Evolutionary conservation across 2,113 vertebrate genomes (phyloP).

Genomic region (Elephantulus edwardii): DNA sequence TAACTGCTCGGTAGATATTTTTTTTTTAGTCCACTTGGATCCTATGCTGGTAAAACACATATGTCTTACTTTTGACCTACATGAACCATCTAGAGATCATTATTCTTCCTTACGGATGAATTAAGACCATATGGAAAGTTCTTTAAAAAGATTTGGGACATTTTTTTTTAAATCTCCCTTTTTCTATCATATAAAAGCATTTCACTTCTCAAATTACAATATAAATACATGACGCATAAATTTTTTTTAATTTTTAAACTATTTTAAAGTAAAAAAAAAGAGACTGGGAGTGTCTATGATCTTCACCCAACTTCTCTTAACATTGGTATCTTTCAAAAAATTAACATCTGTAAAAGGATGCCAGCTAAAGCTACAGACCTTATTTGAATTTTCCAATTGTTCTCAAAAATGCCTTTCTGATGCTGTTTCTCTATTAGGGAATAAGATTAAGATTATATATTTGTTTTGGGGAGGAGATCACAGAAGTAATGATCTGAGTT

Average conservation of each 20-base stretch:
- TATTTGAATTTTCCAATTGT: not conserved
- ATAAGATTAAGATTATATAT: not conserved
- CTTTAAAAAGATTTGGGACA: not conserved
- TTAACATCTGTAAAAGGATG: not conserved
- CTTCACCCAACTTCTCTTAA: not conserved
- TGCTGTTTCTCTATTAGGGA: not conserved
- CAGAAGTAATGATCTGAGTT: not conserved
- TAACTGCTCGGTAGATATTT: no score
- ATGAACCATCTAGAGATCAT: not conserved
- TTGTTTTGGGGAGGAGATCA: not conserved
- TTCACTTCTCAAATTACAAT: not conserved
- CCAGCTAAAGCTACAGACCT: not conserved
- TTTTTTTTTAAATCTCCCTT: no score
- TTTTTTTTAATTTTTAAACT: not conserved
- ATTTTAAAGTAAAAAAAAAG: not conserved
- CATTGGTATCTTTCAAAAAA: not conserved
- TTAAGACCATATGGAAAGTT: not conserved
- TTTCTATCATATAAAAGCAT: not conserved
- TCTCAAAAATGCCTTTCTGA: not conserved
- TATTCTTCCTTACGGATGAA: not conserved
- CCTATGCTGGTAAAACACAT: not conserved
- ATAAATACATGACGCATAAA: not conserved
- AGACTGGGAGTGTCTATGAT: not conserved
- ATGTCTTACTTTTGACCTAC: not conserved
- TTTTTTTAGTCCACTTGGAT: no score